Evolutionary conservation across 2,888 invertebrate species (phyloP), one percentile per base, ranked within the genome.

Genomic region (Chalcosyrphus nemorum): DNA sequence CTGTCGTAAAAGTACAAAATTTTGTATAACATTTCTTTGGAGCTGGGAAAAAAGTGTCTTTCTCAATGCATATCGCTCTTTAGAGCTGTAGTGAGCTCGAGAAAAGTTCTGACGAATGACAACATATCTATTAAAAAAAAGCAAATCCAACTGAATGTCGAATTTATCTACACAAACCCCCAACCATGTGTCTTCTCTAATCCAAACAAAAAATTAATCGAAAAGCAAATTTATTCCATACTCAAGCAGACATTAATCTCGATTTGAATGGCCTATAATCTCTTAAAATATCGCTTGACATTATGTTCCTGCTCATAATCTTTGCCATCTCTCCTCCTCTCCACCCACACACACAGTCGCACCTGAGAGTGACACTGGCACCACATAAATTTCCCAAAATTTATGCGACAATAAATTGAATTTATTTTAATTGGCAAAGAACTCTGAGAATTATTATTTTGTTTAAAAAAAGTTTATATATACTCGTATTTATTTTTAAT

Each of bases 361-460:
- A 74, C 61, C 45, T 66, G 50, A 70, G 65, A 70, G 65, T 57
- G 63, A 27, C 59, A 75, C 35, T 57, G 63, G 43, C 59, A 75
- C 35, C 43, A 52, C 32, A 72, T 78, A 78, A 54, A 74, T 74
- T 66, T 70, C 29, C 7, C 4, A 17, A 74, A 80, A 75, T 80
- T 75, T 84, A 84, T 84, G 66, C 63, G 52, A 38, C 27, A 74
- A 74, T 84, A 82, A 84, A 80, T 80, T 70, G 68, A 74, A 75
- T 84, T 84, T 80, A 84, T 84, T 84, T 80, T 80, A 84, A 80
- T 80, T 75, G 68, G 72, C 35, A 43, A 29, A 50, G 68, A 74
- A 66, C 65, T 56, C 70, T 54, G 47, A 70, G 61, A 77, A 71
- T 59, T 66, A 75, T 59, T 66, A 75, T 59, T 50, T 32, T 11